Conservation (phyloP, 1,140 invertebrate genomes). For the Acromyrmex echinatior region DNA sequence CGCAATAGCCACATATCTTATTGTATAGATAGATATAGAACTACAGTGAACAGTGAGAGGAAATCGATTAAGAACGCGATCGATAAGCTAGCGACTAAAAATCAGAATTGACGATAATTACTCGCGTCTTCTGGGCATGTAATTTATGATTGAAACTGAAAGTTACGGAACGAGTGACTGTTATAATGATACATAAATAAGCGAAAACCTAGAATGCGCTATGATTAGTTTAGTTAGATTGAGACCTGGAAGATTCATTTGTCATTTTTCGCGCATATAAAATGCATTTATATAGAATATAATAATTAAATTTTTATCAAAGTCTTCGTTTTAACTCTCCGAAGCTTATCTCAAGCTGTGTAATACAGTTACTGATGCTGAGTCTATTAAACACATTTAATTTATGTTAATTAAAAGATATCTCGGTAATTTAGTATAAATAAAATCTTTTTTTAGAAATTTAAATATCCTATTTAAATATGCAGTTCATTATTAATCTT, state of each 20-base stretch:
- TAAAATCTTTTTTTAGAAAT: background rate
- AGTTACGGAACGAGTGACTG: slow-evolving; percentile 2
- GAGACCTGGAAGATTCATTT: background rate
- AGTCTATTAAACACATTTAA: too few relatives aligned
- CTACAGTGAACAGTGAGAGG: background rate
- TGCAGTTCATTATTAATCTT: background rate
- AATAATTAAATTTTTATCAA: background rate
- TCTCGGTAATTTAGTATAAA: background rate
- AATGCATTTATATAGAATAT: background rate
- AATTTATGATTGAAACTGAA: slow-evolving; percentile 16
- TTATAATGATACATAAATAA: slow-evolving; percentile 5
- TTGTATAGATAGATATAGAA: slow-evolving; percentile 9
- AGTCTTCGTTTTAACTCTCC: background rate
- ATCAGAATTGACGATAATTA: slow-evolving; percentile 30
- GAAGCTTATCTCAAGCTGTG: too few relatives aligned
- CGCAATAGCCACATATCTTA: slow-evolving; percentile 22
- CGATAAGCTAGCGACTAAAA: slow-evolving; percentile 38
- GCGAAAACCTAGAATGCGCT: background rate
- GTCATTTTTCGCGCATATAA: background rate
- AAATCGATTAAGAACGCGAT: slow-evolving; percentile 50
- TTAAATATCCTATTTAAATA: background rate
- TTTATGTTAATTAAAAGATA: too few relatives aligned
- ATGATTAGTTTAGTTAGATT: background rate
- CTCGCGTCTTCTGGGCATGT: slow-evolving; percentile 10
- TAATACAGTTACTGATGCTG: too few relatives aligned